These are phyloP conservation scores for Rosalia funebris DNA, from an alignment of 2,888 invertebrate genomes.

Conservation along the genomic window DNA sequence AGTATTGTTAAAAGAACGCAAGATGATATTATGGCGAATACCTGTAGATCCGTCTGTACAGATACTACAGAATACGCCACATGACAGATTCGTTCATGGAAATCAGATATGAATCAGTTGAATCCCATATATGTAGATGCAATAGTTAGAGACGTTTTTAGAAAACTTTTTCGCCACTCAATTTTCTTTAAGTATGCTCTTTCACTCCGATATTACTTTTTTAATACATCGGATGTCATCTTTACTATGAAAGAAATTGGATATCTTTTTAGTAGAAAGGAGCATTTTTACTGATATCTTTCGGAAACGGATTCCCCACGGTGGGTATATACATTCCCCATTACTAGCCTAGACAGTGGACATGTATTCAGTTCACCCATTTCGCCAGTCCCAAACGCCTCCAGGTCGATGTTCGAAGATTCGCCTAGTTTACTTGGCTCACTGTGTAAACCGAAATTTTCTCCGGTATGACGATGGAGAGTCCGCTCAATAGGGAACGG, in stretches of 20 bases:
- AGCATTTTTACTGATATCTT: slow-evolving; percentile 53
- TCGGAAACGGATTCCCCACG: no score
- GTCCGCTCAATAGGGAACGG: no score
- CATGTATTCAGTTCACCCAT: no score
- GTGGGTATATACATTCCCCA: no score
- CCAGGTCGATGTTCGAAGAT: no score
- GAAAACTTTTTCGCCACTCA: slow-evolving; percentile 56
- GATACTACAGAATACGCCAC: slow-evolving; percentile 51
- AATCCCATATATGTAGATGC: slow-evolving; percentile 55
- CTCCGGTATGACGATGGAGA: no score
- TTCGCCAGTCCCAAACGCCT: no score
- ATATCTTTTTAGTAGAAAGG: slow-evolving; percentile 56
- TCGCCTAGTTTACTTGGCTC: no score
- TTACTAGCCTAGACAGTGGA: no score
- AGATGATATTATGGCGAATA: slow-evolving; percentile 38
- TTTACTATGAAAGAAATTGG: slow-evolving; percentile 58
- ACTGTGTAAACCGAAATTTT: no score
- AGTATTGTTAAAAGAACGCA: slow-evolving; percentile 33
- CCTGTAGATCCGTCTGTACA: slow-evolving; percentile 29
- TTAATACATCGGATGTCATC: slow-evolving; percentile 60
- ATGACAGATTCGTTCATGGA: slow-evolving; percentile 60
- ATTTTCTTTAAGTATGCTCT: slow-evolving; percentile 56
- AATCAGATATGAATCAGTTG: slow-evolving; percentile 59
- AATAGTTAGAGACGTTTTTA: slow-evolving; percentile 52
- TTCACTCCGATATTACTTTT: slow-evolving; percentile 58